These are phyloP conservation scores for Gymnobelideus leadbeateri DNA, from an alignment of 2,113 vertebrate genomes.

Conservation along the genomic window DNA sequence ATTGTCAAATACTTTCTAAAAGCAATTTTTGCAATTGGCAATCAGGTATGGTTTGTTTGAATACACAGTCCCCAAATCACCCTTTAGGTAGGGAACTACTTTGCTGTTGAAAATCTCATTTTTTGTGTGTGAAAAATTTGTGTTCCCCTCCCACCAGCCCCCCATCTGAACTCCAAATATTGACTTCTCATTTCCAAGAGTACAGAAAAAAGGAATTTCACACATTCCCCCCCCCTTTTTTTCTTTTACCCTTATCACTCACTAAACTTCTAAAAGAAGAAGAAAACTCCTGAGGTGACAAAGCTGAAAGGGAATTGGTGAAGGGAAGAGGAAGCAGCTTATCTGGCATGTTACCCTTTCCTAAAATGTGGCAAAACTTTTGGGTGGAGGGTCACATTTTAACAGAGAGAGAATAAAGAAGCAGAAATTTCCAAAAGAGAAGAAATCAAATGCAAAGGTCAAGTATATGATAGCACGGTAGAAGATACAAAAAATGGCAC, in stretches of 20 bases:
- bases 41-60: neutral
- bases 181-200: neutral
- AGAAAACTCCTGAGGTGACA: neutral
- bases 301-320: neutral
- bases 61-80: neutral
- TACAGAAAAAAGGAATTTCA: neutral
- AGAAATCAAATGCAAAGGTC: neutral
- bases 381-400: neutral
- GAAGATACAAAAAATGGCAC: neutral
- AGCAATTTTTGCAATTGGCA: neutral
- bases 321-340: neutral
- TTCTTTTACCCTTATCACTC: neutral
- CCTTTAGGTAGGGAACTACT: neutral
- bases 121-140: neutral
- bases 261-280: neutral
- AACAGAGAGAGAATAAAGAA: neutral
- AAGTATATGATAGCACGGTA: neutral
- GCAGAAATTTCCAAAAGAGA: neutral
- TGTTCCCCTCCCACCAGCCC: neutral
- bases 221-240: too few species aligned
- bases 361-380: neutral
- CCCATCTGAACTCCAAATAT: neutral
- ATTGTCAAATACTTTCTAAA: slow-evolving; percentile 21
- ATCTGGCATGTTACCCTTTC: neutral
- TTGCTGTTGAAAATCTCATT: neutral